Base-by-base conservation (phyloP, 2,888 invertebrate genomes). In the Monoplex corrugatus region DNA sequence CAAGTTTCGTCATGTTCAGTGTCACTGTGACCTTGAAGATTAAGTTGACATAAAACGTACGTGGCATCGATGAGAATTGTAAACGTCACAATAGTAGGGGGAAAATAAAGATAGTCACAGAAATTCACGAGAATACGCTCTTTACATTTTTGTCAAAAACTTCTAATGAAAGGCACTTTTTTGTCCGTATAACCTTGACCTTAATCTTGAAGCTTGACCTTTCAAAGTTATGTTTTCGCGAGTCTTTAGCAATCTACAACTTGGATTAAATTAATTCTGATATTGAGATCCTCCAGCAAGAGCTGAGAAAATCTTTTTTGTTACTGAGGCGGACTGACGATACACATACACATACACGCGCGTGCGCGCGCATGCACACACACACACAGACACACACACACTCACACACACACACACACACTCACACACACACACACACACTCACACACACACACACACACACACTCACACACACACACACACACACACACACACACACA, bases 381-480 rank as follows among this genome's bases (percentile, higher is more conserved):
- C 28, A 68, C 68, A 68, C 35, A 75, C 32, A 75, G 6, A 28
- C 75, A 35, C 3, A 3, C 35, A 3, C 32, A 35, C 32, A 35
- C 35, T 10, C 32, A 3, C 35, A 10, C 32, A 35, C 32, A 5
- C 35, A 8, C 32, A 8, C 32, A 35, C 32, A 10, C 32, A 10
- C 32, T 35, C 75, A 10, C 75, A 35, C 75, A 35, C 75, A 35
- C 75, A 35, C 75, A 35, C 75, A 35, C 75, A 35, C 75, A 35
- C 75, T 8, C 75, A 35, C 75, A 35, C 75, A 35, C 75, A 35
- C 75, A 35, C 75, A 35, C 75, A 35, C 75, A 35, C 75, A 16
- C 75, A 75, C 75, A 75, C 75, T 35, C 75, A 75, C 75, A 75
- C 75, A 75, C 75, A 75, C 75, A 75, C 35, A 75, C 75, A 32